A percentile compares a stretch with the other conserved stretches of the same genome.
These are phyloP conservation scores for Drosophila navojoa DNA, from an alignment of 1,140 invertebrate genomes.

Conservation along the genomic window DNA sequence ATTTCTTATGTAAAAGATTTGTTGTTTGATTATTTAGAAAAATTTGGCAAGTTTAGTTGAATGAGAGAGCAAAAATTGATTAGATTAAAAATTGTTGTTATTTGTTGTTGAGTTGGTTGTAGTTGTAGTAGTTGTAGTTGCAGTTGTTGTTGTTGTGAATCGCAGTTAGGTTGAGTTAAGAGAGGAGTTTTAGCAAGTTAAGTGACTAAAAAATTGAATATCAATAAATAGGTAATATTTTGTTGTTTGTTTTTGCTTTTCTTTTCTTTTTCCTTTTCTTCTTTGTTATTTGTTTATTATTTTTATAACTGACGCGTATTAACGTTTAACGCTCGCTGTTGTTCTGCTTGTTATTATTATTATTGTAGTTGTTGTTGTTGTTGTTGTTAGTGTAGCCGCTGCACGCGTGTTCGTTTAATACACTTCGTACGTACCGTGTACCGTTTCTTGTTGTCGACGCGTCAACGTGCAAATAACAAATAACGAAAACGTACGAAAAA, in stretches of 20 bases:
- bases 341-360: constrained; percentile 26
- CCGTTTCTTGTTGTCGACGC: constrained; percentile 70
- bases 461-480: constrained; percentile 83
- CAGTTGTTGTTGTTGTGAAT: constrained; percentile 29
- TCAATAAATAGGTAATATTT: constrained; percentile 32
- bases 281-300: constrained; percentile 13
- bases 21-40: constrained; percentile 25
- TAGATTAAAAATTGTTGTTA: constrained; percentile 40
- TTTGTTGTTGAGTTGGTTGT: constrained; percentile 17
- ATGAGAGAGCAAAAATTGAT: constrained; percentile 44
- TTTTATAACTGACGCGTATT: constrained; percentile 43
- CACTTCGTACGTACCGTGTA: constrained; percentile 39
- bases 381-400: constrained; percentile 47
- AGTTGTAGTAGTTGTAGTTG: constrained; percentile 18
- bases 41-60: constrained; percentile 73
- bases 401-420: constrained; percentile 41
- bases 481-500: constrained; percentile 81
- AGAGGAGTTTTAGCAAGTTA: constrained; percentile 36
- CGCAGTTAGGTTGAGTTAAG: constrained; percentile 43
- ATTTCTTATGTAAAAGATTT: constrained; percentile 36
- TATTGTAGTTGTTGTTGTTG: constrained; percentile 41
- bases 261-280: constrained; percentile 11
- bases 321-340: constrained; percentile 40
- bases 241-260: constrained; percentile 7
- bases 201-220: constrained; percentile 32